phyloP scores from a whole-genome alignment of 2,888 invertebrate genomes.

The Orthosia incerta region DNA sequence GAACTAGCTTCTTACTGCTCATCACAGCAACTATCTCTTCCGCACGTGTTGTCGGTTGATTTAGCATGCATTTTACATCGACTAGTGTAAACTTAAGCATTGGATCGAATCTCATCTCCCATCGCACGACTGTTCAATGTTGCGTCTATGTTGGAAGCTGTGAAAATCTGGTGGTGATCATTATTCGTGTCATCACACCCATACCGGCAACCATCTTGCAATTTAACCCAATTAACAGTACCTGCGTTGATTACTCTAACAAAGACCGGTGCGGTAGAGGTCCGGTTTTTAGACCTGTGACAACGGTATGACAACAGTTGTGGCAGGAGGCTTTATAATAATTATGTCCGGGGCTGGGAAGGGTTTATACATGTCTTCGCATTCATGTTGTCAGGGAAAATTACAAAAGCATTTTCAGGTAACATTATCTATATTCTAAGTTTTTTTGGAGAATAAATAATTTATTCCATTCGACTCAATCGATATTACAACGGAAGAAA shows the following conservation, averaged over 20 bases:
- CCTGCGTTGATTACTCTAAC: not conserved
- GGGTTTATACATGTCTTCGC: not conserved
- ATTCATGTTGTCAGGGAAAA: not conserved
- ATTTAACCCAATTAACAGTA: not conserved
- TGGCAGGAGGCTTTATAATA: conserved; percentile 12
- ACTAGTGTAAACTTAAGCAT: too few relatives aligned
- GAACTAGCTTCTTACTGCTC: too few relatives aligned
- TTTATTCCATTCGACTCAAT: too few relatives aligned
- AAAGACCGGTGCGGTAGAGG: not conserved
- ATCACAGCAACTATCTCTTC: too few relatives aligned
- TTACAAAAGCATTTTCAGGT: conserved; percentile 1
- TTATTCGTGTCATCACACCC: not conserved
- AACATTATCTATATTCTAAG: not conserved
- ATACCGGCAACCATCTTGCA: not conserved
- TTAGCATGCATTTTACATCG: too few relatives aligned
- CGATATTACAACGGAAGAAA: too few relatives aligned
- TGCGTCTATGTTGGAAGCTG: not conserved
- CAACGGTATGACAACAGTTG: conserved; percentile 38
- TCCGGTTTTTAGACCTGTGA: conserved; percentile 2
- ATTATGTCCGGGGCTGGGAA: not conserved
- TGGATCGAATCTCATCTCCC: not conserved
- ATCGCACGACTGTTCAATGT: not conserved
- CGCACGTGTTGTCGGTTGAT: too few relatives aligned
- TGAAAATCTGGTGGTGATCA: not conserved
- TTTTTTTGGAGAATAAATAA: too few relatives aligned